Base-by-base conservation (phyloP, 2,888 invertebrate genomes). In the Drosophila anceps region DNA sequence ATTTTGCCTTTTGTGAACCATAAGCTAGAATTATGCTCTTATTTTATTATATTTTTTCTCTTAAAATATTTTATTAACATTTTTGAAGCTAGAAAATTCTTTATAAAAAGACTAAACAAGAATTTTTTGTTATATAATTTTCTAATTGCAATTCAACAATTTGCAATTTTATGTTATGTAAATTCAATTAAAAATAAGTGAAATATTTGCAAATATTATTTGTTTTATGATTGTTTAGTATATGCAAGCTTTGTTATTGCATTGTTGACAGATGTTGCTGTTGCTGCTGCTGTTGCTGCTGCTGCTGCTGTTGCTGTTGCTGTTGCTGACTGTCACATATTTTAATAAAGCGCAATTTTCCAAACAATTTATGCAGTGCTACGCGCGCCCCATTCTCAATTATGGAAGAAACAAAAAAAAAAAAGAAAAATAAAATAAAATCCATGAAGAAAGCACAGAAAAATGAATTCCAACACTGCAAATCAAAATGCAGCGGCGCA, bases 361-460 rank as follows among this genome's bases (percentile, higher is more conserved):
- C 58, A 71, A 74, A 77, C 69, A 73, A 79, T 61, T 82, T 79
- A 82, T 87, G 53, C 63, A 69, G 68, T 58, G 54, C 55, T 46
- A 54, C n/a, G 33, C 60, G 33, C 43, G 13, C 55, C 50, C 59
- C 43, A 62, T 69, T 65, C 50, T 31, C 48, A 60, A 69, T 48
- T 33, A 46, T 58, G 20, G 15, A 2, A 35, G 18, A 24, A n/a
- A 37, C n/a, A 12, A 10, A 8, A 29, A 7, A 15, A 37, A 18
- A 18, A 54, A 27, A n/a, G 24, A 4, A n/a, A n/a, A n/a, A n/a
- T n/a, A 39, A 29, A 9, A 35, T 20, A 7, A 51, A 27, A 8
- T 15, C 20, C 53, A 35, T n/a, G 53, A n/a, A 39, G 39, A 39
- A 54, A 31, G 12, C 33, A 59, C 18, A 48, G 35, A 9, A 57